Evolutionary conservation across 2,797 vertebrate species (phyloP).

Genomic region (Tachyglossus aculeatus): DNA sequence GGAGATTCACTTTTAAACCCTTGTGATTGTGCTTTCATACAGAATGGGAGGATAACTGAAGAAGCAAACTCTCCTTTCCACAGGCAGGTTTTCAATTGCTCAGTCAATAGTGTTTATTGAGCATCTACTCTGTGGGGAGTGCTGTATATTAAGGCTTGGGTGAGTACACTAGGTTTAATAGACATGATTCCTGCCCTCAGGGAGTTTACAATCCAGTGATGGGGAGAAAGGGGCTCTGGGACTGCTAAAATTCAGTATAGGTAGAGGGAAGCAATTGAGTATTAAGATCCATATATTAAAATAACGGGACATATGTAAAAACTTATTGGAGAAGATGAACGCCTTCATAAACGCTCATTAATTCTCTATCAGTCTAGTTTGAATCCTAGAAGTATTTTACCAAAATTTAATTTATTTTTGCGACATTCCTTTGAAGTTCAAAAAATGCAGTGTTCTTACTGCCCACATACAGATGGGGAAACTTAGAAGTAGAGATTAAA

Average conservation of each 20-base stretch:
- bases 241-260: too few relatives aligned
- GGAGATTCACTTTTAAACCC: too few relatives aligned
- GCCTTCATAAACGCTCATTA: slow-evolving; percentile 57
- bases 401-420: slow-evolving; percentile 64
- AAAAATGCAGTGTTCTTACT: slow-evolving; percentile 37
- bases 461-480: slow-evolving; percentile 48
- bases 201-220: not conserved
- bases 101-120: too few relatives aligned
- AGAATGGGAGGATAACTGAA: too few relatives aligned
- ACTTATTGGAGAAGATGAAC: slow-evolving; percentile 53
- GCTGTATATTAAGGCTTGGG: too few relatives aligned
- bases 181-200: not conserved
- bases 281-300: slow-evolving; percentile 9
- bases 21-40: too few relatives aligned
- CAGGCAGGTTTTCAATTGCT: too few relatives aligned
- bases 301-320: slow-evolving; percentile 39
- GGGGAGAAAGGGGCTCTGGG: too few relatives aligned
- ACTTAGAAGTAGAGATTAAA: slow-evolving; percentile 60
- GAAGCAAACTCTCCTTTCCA: too few relatives aligned
- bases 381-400: slow-evolving; percentile 60
- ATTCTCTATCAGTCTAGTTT: slow-evolving; percentile 62
- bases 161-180: not conserved
- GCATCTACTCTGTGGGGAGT: not conserved
- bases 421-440: slow-evolving; percentile 55
- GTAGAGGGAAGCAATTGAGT: slow-evolving; percentile 27